phyloP scores from a whole-genome alignment of 2,113 vertebrate species.

The Oophaga pumilio region DNA sequence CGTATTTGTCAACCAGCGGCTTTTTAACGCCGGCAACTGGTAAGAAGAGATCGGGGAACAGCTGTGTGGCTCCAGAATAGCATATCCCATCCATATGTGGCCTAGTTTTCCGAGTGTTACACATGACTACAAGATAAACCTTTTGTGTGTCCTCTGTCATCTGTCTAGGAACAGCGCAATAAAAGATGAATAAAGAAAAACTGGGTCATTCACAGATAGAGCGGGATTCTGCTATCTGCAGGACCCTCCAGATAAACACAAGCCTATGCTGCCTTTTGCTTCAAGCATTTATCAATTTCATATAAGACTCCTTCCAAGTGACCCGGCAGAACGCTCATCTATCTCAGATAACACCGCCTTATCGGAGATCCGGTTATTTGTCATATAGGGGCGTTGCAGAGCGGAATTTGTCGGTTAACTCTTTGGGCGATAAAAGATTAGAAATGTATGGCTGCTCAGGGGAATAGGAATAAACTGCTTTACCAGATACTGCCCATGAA shows the following conservation, averaged over 20 bases:
- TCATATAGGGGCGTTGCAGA: neutral
- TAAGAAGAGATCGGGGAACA: conserved; percentile 19
- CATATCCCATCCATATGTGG: conserved; percentile 27
- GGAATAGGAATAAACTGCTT: neutral
- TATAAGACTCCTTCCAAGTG: neutral
- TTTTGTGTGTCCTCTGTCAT: conserved; percentile 49
- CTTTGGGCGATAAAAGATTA: neutral
- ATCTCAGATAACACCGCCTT: neutral
- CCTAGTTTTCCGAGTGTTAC: conserved; percentile 44
- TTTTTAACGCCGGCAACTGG: conserved; percentile 30
- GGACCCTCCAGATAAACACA: conserved; percentile 16
- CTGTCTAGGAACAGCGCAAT: conserved; percentile 40
- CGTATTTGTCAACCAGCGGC: conserved; percentile 40
- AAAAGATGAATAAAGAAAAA: conserved; percentile 26
- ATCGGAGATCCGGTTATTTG: neutral
- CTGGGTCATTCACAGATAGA: conserved; percentile 47
- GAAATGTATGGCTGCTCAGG: neutral
- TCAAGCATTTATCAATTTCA: conserved; percentile 44
- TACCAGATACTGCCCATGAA: neutral
- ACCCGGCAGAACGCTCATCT: neutral
- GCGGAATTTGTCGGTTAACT: neutral
- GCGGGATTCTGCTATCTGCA: neutral
- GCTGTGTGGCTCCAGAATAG: conserved; percentile 40
- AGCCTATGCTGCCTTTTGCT: neutral
- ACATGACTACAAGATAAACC: conserved; percentile 47